Conservation (phyloP, 2,797 vertebrate genomes). For the Pangasius mekongensis region DNA sequence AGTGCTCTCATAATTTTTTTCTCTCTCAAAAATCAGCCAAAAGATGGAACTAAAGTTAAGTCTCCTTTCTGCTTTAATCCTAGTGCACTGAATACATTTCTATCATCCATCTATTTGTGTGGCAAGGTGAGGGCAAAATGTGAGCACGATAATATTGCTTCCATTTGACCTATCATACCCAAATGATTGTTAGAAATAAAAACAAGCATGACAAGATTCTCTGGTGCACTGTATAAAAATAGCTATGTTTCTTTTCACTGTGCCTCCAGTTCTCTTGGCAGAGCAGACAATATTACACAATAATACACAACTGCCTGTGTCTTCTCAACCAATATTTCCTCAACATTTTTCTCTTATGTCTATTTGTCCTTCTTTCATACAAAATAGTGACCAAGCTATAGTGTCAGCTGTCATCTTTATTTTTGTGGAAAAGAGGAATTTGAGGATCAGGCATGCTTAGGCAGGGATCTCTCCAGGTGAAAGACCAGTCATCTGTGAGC, state of each 20-base stretch:
- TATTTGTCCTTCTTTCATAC: no score
- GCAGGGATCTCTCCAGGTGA: no score
- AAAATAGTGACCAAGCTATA: no score
- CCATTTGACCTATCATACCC: neutral
- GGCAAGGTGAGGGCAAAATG: neutral
- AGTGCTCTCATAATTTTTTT: neutral
- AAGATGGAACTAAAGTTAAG: neutral
- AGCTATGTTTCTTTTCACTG: neutral
- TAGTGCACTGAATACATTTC: neutral
- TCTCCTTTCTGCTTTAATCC: neutral
- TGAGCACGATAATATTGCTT: neutral
- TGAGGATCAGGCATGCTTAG: no score
- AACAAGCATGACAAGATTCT: neutral
- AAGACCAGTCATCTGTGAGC: no score
- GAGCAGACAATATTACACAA: neutral
- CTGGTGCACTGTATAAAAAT: neutral
- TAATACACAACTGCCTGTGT: no score
- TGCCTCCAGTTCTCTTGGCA: neutral
- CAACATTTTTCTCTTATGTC: no score
- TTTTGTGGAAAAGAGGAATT: no score
- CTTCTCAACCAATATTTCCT: no score
- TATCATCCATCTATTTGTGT: neutral
- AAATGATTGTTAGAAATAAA: neutral
- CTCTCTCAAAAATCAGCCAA: neutral
- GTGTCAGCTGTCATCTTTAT: no score